These are phyloP conservation scores for Papilio gigon DNA, from an alignment of 2,888 invertebrate species.

Conservation along the genomic window DNA sequence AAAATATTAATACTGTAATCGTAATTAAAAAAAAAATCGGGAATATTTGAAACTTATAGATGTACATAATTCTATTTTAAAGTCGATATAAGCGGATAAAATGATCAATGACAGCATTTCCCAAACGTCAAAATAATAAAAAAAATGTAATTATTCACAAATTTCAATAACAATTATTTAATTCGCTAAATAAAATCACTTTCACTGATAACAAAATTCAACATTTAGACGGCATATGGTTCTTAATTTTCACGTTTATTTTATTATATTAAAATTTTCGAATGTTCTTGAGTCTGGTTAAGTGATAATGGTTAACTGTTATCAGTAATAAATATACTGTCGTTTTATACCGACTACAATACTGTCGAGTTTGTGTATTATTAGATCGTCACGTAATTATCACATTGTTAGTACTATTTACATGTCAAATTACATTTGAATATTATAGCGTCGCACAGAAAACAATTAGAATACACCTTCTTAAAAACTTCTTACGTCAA, in stretches of 20 bases:
- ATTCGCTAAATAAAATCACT: too few relatives aligned
- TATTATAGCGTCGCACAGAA: background rate
- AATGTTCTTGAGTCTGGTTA: background rate
- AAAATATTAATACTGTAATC: too few relatives aligned
- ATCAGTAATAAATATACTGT: background rate
- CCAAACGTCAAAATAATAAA: background rate
- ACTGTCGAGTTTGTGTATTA: conserved; percentile 3
- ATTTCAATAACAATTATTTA: background rate
- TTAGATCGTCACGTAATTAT: background rate
- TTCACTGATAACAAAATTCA: background rate
- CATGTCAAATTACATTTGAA: background rate
- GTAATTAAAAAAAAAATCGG: too few relatives aligned
- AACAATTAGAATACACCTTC: background rate
- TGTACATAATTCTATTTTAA: background rate
- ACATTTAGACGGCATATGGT: background rate
- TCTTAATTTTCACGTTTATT: background rate
- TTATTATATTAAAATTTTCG: background rate
- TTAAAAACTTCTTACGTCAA: background rate
- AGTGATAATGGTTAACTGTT: background rate
- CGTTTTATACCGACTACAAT: background rate
- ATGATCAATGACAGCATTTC: background rate
- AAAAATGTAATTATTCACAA: background rate
- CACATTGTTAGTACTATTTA: conserved; percentile 3
- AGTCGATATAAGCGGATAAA: background rate
- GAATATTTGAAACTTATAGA: too few relatives aligned